Evolutionary conservation across 1,140 invertebrate species (phyloP), one percentile per base, ranked within the genome.

Genomic region (Pachypeltis micranthus): DNA sequence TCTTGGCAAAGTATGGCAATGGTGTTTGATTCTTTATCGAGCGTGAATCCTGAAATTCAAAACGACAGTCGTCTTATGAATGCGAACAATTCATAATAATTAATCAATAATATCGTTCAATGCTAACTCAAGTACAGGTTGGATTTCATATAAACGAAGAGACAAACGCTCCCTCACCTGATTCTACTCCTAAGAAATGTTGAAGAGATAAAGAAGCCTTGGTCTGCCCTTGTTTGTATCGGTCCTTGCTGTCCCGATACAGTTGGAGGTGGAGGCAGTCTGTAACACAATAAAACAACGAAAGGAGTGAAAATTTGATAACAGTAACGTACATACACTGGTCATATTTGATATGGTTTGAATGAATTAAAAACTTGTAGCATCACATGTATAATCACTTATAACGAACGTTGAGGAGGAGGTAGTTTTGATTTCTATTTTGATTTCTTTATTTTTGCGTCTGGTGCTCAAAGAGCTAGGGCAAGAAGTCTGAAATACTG

Each of bases 21-120:
- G 1, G 91, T 93, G 73, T 93, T 89, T 3, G 86, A 88, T 75
- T 96, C 91, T 73, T 92, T 93, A 74, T 94, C 91, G 63, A 93
- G 77, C 0, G 87, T 90, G 73, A 94, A 92, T 31, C 90, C 91
- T 78, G 68, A 2, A 67, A 67, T 51, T 44, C 2, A 44, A 61
- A 23, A 61, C 44, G 19, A 61, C n/a, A n/a, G n/a, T n/a, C n/a
- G 39, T n/a, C 39, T 44, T n/a, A 44, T 39, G 10, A 39, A 10
- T 39, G n/a, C 10, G n/a, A 10, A 39, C 10, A 39, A 39, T 39
- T n/a, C 34, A 10, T 39, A 39, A 39, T 39, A 10, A 39, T 10
- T 39, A 39, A 10, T 10, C 10, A 39, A 39, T 39, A n/a, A n/a
- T 10, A 39, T n/a, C n/a, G 10, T 10, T 10, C n/a, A 39, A 39